Base-by-base conservation (phyloP, 2,888 invertebrate genomes). In the Miltochrista miniata region DNA sequence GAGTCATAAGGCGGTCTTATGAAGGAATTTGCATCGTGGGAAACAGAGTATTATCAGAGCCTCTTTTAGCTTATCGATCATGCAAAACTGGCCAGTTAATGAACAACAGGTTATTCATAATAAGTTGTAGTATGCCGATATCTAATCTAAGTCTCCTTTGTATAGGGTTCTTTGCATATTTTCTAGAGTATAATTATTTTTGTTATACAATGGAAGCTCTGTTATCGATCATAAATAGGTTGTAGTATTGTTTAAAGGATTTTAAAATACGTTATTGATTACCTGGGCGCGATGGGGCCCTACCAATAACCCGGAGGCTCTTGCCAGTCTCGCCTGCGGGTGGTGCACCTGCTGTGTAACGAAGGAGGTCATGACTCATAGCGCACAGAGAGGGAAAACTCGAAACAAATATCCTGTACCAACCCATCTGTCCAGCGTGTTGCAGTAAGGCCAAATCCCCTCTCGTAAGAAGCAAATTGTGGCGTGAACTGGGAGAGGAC, bases 21-120 rank as follows among this genome's bases (percentile, higher is more conserved):
- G 73, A 33, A 9, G 51, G 64, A 64, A 60, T 69, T 71, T 68
- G 71, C 75, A 80, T 71, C 87, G 85, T 87, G 88, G 81, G 81
- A 71, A 24, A 41, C 53, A 30, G 48, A 50, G 67, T 61, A 35
- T 72, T 79, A 78, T 76, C 78, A 75, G 57, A 45, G 51, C 60
- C 63, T 61, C 69, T 73, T n/a, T 66, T 68, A 68, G 67, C 69
- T 18, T 35, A 45, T 37, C 55, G 68, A 70, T 73, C 66, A 61
- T 61, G 54, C 53, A 59, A 59, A 67, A 61, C 18, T 24, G 18
- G 10, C 38, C 24, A 18, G 18, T n/a, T 38, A 15, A 38, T 10
- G 9, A 36, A 36, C 2, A 13, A 36, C 14, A 36, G 14, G 2
- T 36, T 36, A 36, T 15, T 36, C 36, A 36, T 24, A 61, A 54